Evolutionary conservation across 2,888 invertebrate genomes (phyloP).

Genomic region (Cephus spinipes): DNA sequence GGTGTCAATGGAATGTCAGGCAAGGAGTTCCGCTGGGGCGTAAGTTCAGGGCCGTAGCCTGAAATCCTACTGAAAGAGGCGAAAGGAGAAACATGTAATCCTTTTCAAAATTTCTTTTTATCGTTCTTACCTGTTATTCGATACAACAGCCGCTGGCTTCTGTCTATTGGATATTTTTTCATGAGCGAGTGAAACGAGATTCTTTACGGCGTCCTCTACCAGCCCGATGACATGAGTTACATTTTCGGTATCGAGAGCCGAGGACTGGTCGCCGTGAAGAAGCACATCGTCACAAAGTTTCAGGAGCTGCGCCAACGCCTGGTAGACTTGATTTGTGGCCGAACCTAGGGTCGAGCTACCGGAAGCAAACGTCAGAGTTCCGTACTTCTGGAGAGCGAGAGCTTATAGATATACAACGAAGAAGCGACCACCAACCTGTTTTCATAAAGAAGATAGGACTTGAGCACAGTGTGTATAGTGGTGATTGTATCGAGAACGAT

Average conservation of each 20-base stretch:
- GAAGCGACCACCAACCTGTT: constrained; percentile 64
- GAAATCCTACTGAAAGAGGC: constrained; percentile 48
- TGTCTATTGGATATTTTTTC: constrained; percentile 81
- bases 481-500: constrained; percentile 93
- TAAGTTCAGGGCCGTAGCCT: constrained; percentile 60
- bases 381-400: constrained; percentile 70
- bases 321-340: constrained; percentile 88
- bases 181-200: constrained; percentile 82
- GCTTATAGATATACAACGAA: constrained; percentile 40
- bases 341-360: constrained; percentile 78
- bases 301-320: constrained; percentile 87
- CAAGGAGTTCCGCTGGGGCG: constrained; percentile 75
- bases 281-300: constrained; percentile 91
- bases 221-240: constrained; percentile 77
- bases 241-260: constrained; percentile 73
- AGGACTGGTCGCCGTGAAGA: constrained; percentile 78
- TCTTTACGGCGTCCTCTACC: constrained; percentile 82
- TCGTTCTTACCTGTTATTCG: constrained; percentile 56
- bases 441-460: constrained; percentile 68
- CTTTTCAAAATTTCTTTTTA: background rate
- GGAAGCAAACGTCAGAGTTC: constrained; percentile 21
- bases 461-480: constrained; percentile 79
- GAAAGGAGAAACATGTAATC: background rate
- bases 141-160: constrained; percentile 56
- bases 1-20: constrained; percentile 88